Evolutionary conservation across 2,888 invertebrate genomes (phyloP).

Genomic region (Chrysina gloriosa): DNA sequence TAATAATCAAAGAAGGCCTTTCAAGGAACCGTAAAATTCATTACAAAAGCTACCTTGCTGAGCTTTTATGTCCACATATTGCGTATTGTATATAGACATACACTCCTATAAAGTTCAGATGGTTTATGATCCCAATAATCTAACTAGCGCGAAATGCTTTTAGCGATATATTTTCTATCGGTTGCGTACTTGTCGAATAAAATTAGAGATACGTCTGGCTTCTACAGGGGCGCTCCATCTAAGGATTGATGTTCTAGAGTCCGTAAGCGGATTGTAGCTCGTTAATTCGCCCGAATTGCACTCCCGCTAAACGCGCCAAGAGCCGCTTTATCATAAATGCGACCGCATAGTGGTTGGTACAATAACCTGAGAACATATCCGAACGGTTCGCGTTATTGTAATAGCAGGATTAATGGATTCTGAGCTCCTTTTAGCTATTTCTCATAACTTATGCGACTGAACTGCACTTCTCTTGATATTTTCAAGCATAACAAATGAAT

Average conservation of each 20-base stretch:
- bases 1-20: no score
- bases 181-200: constrained; percentile 20
- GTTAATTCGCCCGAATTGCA: constrained; percentile 26
- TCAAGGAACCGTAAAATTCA: no score
- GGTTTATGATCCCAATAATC: background rate
- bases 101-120: background rate
- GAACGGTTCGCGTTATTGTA: background rate
- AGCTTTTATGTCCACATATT: background rate
- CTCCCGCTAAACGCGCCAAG: constrained; percentile 20
- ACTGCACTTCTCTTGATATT: no score
- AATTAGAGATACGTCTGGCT: constrained; percentile 27
- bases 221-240: constrained; percentile 25
- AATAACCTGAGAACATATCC: background rate
- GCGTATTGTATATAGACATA: background rate
- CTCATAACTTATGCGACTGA: no score
- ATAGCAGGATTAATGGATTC: background rate
- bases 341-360: background rate
- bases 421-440: no score
- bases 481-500: no score
- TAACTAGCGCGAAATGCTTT: constrained; percentile 18
- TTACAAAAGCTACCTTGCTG: no score
- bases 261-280: constrained; percentile 20
- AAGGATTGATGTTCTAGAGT: constrained; percentile 12
- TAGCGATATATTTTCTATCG: constrained; percentile 23
- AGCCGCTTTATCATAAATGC: constrained; percentile 23